Evolutionary conservation across 2,797 vertebrate genomes (phyloP).

Genomic region (Cyprinodon diabolis): DNA sequence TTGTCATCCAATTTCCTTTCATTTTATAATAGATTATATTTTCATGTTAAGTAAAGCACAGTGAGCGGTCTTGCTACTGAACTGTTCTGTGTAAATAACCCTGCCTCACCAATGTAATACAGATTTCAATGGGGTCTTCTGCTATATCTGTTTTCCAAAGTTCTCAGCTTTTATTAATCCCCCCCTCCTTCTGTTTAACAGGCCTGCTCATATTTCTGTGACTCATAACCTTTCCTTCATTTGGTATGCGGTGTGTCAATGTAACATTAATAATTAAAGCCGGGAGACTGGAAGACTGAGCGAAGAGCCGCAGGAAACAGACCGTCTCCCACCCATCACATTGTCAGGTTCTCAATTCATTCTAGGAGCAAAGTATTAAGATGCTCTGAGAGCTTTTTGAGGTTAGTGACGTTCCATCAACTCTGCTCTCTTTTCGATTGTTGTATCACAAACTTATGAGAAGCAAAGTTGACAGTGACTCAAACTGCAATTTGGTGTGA

Average conservation of each 20-base stretch:
- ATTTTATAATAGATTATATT: no score
- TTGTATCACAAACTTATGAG: not conserved
- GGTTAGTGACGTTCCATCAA: constrained; percentile 9
- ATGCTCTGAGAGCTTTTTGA: constrained; percentile 14
- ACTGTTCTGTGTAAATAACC: no score
- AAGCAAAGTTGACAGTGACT: not conserved
- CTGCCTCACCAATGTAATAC: not conserved
- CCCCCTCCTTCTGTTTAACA: constrained; percentile 29
- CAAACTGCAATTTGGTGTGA: constrained; percentile 10
- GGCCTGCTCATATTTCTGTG: constrained; percentile 46
- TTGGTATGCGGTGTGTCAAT: constrained; percentile 56
- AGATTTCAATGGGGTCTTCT: constrained; percentile 11
- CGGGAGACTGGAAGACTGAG: constrained; percentile 53
- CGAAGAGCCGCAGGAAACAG: constrained; percentile 47
- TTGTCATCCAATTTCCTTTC: no score
- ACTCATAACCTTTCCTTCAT: constrained; percentile 47
- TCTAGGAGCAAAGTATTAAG: constrained; percentile 18
- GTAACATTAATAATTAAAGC: constrained; percentile 68
- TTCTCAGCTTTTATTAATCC: constrained; percentile 42
- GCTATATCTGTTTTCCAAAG: constrained; percentile 21
- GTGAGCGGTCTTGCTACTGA: no score
- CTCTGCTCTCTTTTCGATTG: not conserved
- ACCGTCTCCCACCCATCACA: constrained; percentile 28
- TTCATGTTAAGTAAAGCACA: no score
- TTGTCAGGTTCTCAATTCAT: constrained; percentile 17